Evolutionary conservation across 2,797 vertebrate genomes (phyloP).

Genomic region (Chelidonichthys spinosus): DNA sequence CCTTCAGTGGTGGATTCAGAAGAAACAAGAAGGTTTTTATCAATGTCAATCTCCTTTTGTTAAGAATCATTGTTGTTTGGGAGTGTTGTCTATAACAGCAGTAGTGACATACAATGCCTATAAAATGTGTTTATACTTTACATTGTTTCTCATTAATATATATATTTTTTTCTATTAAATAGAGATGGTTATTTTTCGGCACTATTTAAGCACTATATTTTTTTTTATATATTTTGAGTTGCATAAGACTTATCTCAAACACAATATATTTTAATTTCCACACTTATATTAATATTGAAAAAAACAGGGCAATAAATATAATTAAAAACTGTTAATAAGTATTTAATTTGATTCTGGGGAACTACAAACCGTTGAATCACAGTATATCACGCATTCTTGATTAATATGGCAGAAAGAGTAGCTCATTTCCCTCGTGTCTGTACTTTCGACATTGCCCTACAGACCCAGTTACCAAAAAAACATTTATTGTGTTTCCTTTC

Average conservation of each 20-base stretch:
- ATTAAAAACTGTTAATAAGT: neutral
- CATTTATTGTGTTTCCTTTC: neutral
- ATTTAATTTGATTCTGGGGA: neutral
- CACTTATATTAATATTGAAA: neutral
- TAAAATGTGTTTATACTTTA: neutral
- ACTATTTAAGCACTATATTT: neutral
- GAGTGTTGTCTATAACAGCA: neutral
- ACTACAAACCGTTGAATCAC: neutral
- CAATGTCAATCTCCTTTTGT: neutral
- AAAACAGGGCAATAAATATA: neutral
- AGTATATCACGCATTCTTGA: neutral
- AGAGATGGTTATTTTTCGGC: no score
- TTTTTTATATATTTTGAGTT: neutral
- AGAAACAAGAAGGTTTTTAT: slow-evolving; percentile 1
- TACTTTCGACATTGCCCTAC: neutral
- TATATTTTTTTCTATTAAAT: neutral
- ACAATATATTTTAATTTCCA: neutral
- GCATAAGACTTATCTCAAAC: neutral
- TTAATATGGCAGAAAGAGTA: neutral
- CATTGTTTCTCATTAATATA: neutral
- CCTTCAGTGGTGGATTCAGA: slow-evolving; percentile 6
- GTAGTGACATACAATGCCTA: neutral
- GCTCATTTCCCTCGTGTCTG: neutral
- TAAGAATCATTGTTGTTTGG: neutral
- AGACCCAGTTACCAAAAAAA: slow-evolving; percentile 1